Base-by-base conservation (phyloP, 2,888 invertebrate genomes). In the Ryuthela nishihirai region DNA sequence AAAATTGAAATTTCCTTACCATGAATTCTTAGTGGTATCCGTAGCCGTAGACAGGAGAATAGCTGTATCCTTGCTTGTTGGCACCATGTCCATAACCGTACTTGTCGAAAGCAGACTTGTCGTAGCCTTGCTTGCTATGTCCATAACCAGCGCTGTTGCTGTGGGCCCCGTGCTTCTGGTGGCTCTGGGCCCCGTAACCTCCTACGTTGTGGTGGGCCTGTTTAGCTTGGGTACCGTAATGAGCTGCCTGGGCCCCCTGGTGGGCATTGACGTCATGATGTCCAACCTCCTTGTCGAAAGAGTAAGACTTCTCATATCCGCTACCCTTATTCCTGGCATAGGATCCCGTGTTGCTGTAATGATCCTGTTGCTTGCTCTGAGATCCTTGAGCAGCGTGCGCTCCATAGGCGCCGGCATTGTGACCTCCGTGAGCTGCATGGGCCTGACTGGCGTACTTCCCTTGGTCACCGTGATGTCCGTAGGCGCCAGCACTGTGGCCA, bases 11-110 rank as follows among this genome's bases (percentile, higher is more conserved):
- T 43, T 50, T 35, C 42, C 50, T n/a, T 3, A 15, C 20, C 1
- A 26, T n/a, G 3, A n/a, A 24, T 4, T 10, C 9, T 55, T 21
- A 58, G 26, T 58, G 58, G 20, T 58, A 58, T 42, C 58, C 58
- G 29, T 58, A 58, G 29, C 58, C 58, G 24, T 58, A 58, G 3
- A 58, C 46, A 4, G 58, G 58, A 10, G 58, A 58, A 32, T 58
- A 58, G 18, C 58, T 58, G 45, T 52, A 58, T 9, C 58, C 58
- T 21, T 41, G 38, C 15, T 58, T 46, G 9, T 52, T 52, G 17
- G 35, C 42, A 20, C 44, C 48, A 38, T 52, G 26, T 1, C 38
- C 46, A 36, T 58, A 58, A 4, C 58, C 58, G 20, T 58, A 58
- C 32, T 58, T 58, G 9, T 58, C 34, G 34, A 58, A 58, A 5